These are phyloP conservation scores for Nothoprocta perdicaria DNA, from an alignment of 2,113 vertebrate species.

Conservation along the genomic window DNA sequence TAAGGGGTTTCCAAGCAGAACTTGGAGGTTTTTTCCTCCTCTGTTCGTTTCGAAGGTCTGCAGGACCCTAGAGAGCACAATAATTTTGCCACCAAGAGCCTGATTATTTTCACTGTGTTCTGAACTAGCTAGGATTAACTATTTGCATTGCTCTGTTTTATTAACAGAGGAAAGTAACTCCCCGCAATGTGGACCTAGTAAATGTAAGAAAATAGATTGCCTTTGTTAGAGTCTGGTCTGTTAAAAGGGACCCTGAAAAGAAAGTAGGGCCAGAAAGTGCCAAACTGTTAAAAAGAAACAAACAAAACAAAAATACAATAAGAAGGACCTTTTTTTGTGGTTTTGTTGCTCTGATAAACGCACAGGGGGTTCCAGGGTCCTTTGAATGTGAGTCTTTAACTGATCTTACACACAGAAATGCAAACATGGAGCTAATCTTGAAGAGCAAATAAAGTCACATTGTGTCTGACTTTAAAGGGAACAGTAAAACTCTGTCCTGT, in stretches of 20 bases:
- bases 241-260: conserved; percentile 21
- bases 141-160: background rate
- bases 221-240: conserved; percentile 17
- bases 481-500: background rate
- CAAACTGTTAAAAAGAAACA: background rate
- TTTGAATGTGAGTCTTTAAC: conserved; percentile 3
- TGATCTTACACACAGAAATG: background rate
- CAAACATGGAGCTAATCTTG: conserved; percentile 11
- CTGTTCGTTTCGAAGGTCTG: background rate
- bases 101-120: background rate
- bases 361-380: background rate
- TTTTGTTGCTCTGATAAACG: conserved; percentile 48
- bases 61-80: background rate
- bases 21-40: fast-evolving
- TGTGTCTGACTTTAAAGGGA: conserved; percentile 9
- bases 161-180: background rate
- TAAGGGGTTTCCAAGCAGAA: background rate
- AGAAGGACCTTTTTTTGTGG: background rate
- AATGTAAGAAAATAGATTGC: conserved; percentile 6
- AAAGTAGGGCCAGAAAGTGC: conserved; percentile 31
- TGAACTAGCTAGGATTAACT: background rate
- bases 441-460: conserved; percentile 20
- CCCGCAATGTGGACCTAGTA: background rate
- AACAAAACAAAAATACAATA: background rate
- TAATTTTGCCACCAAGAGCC: fast-evolving